Conservation (phyloP, 2,113 vertebrate species). For the Narcine bancroftii region DNA sequence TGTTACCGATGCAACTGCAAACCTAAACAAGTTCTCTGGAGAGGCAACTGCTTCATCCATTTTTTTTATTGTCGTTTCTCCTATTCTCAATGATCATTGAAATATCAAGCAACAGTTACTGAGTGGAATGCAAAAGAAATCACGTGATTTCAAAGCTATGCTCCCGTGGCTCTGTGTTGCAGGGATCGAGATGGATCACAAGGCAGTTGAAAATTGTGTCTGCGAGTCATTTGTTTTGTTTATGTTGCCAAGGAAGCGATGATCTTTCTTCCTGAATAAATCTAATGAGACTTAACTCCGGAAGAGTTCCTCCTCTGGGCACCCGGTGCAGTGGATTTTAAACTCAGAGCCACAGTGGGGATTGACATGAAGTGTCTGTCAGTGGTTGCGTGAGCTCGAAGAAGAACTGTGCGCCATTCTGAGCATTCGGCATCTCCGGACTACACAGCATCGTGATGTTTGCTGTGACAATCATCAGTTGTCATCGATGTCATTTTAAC, state of each 20-base stretch:
- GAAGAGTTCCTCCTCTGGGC: not conserved
- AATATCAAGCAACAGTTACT: not conserved
- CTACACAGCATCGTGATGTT: not conserved
- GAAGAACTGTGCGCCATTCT: not conserved
- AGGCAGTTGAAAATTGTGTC: constrained; percentile 21
- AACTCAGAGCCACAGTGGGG: not conserved
- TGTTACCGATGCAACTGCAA: not conserved
- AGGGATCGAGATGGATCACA: not conserved
- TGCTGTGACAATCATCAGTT: not conserved
- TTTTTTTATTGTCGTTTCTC: not conserved
- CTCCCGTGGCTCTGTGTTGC: not conserved
- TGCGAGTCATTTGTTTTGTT: constrained; percentile 27
- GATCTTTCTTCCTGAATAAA: not conserved
- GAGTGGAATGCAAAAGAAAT: not conserved
- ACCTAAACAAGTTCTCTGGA: not conserved
- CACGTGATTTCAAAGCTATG: not conserved
- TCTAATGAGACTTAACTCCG: not conserved
- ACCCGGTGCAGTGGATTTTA: not conserved
- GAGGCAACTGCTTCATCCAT: constrained; percentile 17
- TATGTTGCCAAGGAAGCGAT: constrained; percentile 27
- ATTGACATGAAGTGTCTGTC: not conserved
- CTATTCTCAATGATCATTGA: not conserved
- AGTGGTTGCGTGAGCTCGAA: not conserved
- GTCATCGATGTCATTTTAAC: not conserved
- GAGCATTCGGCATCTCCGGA: not conserved